Evolutionary conservation across 2,888 invertebrate species (phyloP), one percentile per base, ranked within the genome.

Genomic region (Onthophagus sagittarius): DNA sequence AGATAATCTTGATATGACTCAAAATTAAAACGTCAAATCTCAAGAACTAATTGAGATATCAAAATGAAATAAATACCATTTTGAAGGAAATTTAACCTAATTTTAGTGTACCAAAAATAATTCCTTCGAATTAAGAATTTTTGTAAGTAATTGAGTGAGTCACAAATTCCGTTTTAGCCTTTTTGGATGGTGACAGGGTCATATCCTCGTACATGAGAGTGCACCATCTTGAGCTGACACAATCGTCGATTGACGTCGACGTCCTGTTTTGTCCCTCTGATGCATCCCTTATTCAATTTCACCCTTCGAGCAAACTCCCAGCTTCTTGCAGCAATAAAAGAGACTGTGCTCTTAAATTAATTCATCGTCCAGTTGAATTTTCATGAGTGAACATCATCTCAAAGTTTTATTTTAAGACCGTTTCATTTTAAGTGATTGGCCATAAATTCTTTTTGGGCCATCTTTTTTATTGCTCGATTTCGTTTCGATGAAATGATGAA

Each of bases 351-450:
- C 11, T 53, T 53, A 7, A 11, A 53, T 53, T 53, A 53, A 53
- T 53, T 53, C 39, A 53, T 67, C 32, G n/a, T 4, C 31, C 9
- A 31, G 23, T 67, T 67, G 67, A 67, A 67, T 67, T 67, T 72
- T 72, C 72, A 72, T 72, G 72, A 72, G 72, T 31, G 33, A 14
- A 4, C 62, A 7, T 39, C 6, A 23, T 65, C 32, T 65, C 32
- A 71, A 53, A 13, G 62, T 71, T 23, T n/a, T n/a, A n/a, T n/a
- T n/a, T n/a, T 15, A 53, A 13, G 15, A 39, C 23, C 7, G 33
- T 23, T 62, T 53, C 62, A 71, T 71, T 23, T 23, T 71, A 62
- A 62, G 15, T 71, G 71, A 71, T 71, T 71, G 62, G 11, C 39
- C 6, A 53, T 53, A 53, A 53, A 9, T 53, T 33, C 7, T 33